A percentile compares a stretch with the other conserved stretches of the same genome.
Conservation (phyloP, 1,140 invertebrate genomes). For the Caenorhabditis tropicalis region DNA sequence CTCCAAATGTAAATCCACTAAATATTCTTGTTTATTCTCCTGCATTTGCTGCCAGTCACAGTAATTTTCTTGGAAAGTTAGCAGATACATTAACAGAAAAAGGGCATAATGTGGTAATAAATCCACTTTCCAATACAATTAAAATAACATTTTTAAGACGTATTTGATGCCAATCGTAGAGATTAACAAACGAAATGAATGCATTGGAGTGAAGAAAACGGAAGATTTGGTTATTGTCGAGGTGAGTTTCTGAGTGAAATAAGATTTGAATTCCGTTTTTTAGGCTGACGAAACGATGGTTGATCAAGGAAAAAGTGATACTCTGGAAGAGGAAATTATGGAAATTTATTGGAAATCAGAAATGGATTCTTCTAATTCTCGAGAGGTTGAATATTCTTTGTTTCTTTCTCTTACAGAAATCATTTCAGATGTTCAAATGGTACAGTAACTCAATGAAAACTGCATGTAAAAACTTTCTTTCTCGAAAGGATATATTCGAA, state of each 20-base stretch:
- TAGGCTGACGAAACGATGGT: neutral
- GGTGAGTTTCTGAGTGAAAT: neutral
- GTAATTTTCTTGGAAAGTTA: conserved; percentile 40
- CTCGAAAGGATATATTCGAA: neutral
- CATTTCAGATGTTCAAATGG: neutral
- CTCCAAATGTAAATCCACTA: neutral
- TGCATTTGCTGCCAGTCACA: conserved; percentile 40
- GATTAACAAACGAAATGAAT: neutral
- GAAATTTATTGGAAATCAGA: neutral
- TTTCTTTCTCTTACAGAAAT: neutral
- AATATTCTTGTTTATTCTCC: conserved; percentile 45
- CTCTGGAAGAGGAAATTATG: neutral
- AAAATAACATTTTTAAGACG: conserved; percentile 22
- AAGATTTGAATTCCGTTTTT: neutral
- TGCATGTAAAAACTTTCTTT: neutral
- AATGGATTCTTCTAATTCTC: conserved; percentile 2
- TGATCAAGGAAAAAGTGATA: neutral
- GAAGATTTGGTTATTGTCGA: conserved; percentile 28
- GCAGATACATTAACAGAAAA: conserved; percentile 42
- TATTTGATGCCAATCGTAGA: conserved; percentile 36
- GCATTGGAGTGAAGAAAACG: neutral
- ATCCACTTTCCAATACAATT: neutral
- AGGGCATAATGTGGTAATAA: conserved; percentile 74
- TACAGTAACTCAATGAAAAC: neutral
- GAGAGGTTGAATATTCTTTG: neutral